Percentiles rank a stretch among this genome's conserved stretches.
Evolutionary conservation across 2,113 vertebrate genomes (phyloP).

Genomic region (Xiphias gladius): DNA sequence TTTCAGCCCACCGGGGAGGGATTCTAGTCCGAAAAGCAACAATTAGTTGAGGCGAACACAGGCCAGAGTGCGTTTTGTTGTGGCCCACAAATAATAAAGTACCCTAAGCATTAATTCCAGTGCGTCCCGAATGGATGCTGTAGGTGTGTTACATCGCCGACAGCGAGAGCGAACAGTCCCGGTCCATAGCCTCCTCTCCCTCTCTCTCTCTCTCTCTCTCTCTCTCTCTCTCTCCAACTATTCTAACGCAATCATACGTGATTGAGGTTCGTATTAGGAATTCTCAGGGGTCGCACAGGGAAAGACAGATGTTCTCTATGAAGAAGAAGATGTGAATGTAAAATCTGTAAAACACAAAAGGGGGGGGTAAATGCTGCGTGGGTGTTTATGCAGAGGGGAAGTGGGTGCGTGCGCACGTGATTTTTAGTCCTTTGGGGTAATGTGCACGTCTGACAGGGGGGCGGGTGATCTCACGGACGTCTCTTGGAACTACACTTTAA

Average conservation of each 20-base stretch:
- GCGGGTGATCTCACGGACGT: slow-evolving; percentile 12
- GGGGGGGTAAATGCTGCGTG: neutral
- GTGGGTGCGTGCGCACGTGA: neutral
- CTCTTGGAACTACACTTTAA: slow-evolving; percentile 26
- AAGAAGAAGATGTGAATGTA: slow-evolving; percentile 30
- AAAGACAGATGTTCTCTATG: slow-evolving; percentile 7
- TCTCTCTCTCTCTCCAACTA: slow-evolving; percentile 51
- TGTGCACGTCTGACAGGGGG: neutral
- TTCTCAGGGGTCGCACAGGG: slow-evolving; percentile 59
- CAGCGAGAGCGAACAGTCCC: slow-evolving; percentile 59
- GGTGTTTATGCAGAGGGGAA: neutral
- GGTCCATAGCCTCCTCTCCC: slow-evolving; percentile 34
- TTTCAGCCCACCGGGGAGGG: slow-evolving; percentile 47
- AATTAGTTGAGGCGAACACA: slow-evolving; percentile 67
- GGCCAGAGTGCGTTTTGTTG: slow-evolving; percentile 39
- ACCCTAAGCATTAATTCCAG: slow-evolving; percentile 36
- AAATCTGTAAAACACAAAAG: neutral
- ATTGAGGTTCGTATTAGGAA: slow-evolving; percentile 92
- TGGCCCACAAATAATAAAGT: slow-evolving; percentile 59
- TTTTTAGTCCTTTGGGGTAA: neutral
- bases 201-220: slow-evolving; percentile 16
- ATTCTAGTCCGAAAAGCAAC: slow-evolving; percentile 60
- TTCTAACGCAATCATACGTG: slow-evolving; percentile 95
- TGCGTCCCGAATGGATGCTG: slow-evolving; percentile 53
- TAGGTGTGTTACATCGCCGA: slow-evolving; percentile 60